Evolutionary conservation across 2,113 vertebrate species (phyloP), one percentile per base, ranked within the genome.

Genomic region (Narcine bancroftii): DNA sequence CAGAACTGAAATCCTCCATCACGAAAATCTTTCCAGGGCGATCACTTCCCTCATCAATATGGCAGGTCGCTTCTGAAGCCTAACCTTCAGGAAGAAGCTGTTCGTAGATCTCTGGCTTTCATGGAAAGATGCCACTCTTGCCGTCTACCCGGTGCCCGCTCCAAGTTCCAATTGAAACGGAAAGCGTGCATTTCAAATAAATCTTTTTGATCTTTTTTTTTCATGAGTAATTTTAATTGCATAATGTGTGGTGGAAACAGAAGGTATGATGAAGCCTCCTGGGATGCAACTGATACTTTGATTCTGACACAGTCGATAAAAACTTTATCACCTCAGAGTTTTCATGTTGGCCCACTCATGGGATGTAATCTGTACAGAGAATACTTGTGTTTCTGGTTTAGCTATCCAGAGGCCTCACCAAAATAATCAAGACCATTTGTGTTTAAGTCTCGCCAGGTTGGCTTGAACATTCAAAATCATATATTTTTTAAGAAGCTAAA

Each of bases 151-250:
- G 7, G 13, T 87, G 79, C 3, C 26, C 50, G 21, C 47, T 85
- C 29, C 50, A 36, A 19, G 53, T 13, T 60, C n/a, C n/a, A 60
- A 53, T 13, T 39, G 53, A 60, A 87, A 60, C 13, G 36, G 81
- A 85, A 60, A 85, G 56, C 13, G 33, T n/a, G 56, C n/a, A n/a
- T 19, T 87, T 85, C 53, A 85, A 85, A 60, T 85, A 56, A 85
- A 56, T 85, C 29, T 56, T 60, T n/a, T 87, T n/a, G 56, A 39
- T 87, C 53, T 63, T 21, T 63, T 60, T 53, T 87, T 87, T n/a
- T 87, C 36, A 87, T 87, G n/a, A n/a, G n/a, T n/a, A 87, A 87
- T 63, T 87, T 87, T 63, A 87, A 87, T 87, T 87, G 53, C 81
- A 36, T 36, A 36, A 87, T 63, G 81, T 87, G 81, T 87, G 81